phyloP scores from a whole-genome alignment of 2,888 invertebrate species.

The Lepidonotus clava region DNA sequence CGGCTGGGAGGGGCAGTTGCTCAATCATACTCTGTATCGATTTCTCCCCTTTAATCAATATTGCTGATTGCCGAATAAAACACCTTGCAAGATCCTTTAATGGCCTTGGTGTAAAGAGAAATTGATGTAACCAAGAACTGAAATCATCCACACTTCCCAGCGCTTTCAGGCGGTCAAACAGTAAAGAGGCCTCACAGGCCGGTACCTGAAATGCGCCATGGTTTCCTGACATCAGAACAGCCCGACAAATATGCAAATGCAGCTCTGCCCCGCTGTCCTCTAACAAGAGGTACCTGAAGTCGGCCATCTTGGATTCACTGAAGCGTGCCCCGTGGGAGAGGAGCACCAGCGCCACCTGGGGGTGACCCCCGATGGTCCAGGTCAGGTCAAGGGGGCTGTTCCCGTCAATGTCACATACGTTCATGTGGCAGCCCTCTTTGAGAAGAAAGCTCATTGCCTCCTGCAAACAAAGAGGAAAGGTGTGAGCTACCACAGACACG shows the following conservation, averaged over 20 bases:
- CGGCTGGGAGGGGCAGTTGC: background rate
- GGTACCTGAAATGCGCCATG: constrained; percentile 22
- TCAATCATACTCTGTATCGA: background rate
- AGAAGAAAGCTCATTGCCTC: constrained; percentile 24
- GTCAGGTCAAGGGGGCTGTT: constrained; percentile 44
- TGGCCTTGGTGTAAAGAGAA: constrained; percentile 22
- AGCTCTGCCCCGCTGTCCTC: constrained; percentile 45
- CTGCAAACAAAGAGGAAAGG: no score
- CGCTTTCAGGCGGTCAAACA: constrained; percentile 24
- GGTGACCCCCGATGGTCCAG: constrained; percentile 40
- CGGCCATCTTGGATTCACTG: constrained; percentile 39
- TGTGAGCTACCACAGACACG: no score
- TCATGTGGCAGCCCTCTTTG: background rate
- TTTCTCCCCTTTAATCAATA: background rate
- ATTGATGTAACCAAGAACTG: constrained; percentile 13
- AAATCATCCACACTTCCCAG: constrained; percentile 26
- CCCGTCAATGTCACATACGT: background rate
- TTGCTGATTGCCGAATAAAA: background rate
- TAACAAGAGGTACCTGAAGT: constrained; percentile 38
- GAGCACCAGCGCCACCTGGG: constrained; percentile 1
- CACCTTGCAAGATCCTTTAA: background rate
- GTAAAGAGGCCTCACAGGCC: background rate
- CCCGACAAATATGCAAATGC: constrained; percentile 13
- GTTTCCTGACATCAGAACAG: constrained; percentile 24
- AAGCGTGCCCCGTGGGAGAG: constrained; percentile 35